Evolutionary conservation across 2,113 vertebrate genomes (phyloP).

Genomic region (Festucalex cinctus): DNA sequence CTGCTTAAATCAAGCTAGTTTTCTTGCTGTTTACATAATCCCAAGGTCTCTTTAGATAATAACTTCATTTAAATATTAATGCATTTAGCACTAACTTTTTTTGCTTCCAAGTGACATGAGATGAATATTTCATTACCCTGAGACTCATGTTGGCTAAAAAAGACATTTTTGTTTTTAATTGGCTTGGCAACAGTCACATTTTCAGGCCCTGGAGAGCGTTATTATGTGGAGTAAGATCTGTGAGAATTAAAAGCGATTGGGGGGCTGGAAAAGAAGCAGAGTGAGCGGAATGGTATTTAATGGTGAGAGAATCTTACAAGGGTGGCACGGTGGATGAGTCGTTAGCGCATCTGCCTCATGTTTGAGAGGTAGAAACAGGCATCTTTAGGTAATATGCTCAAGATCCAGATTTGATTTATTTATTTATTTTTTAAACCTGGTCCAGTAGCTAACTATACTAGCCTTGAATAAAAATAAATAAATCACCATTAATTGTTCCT

Average conservation of each 20-base stretch:
- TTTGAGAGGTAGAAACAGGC: background rate
- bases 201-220: background rate
- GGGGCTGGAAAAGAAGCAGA: background rate
- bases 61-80: conserved; percentile 3
- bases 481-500: background rate
- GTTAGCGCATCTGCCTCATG: background rate
- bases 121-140: background rate
- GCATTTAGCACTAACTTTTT: background rate
- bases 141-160: background rate
- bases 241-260: background rate
- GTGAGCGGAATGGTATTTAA: background rate
- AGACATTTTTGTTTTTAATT: conserved; percentile 1
- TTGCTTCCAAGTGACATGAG: background rate
- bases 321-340: background rate
- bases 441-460: too few species aligned
- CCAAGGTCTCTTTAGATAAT: background rate
- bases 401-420: too few species aligned
- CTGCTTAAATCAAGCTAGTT: background rate
- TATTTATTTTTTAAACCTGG: too few species aligned
- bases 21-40: background rate
- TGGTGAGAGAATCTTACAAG: background rate
- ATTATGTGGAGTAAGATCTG: background rate
- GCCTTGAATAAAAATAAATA: too few species aligned
- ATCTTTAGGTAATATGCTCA: too few species aligned
- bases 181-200: background rate